These are phyloP conservation scores for Paradoxurus hermaphroditus DNA, from an alignment of 2,113 vertebrate species.

Conservation along the genomic window DNA sequence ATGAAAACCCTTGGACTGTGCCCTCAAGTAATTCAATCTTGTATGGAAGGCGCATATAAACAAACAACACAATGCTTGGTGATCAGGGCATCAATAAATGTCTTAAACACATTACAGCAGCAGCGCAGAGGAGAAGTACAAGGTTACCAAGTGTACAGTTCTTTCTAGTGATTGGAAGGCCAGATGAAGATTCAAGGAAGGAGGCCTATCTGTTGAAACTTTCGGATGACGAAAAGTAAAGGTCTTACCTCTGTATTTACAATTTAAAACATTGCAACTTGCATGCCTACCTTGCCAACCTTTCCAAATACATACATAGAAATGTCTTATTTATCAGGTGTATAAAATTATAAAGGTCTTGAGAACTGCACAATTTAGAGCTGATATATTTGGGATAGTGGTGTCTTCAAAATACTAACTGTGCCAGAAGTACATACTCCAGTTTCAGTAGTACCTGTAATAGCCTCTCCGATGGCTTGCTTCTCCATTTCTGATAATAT, in stretches of 20 bases:
- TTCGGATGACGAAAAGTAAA: neutral
- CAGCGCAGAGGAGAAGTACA: neutral
- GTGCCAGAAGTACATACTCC: slow-evolving; percentile 55
- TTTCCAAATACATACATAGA: neutral
- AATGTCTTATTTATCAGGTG: slow-evolving; percentile 48
- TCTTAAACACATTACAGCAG: neutral
- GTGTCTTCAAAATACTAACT: slow-evolving; percentile 48
- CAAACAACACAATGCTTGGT: neutral
- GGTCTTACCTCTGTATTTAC: neutral
- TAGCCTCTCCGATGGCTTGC: slow-evolving; percentile 59
- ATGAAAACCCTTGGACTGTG: neutral
- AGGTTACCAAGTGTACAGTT: neutral
- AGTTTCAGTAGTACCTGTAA: slow-evolving; percentile 70
- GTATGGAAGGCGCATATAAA: neutral
- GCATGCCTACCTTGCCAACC: neutral
- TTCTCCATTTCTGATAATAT: slow-evolving; percentile 81
- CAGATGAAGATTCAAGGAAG: neutral
- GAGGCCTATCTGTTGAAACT: neutral
- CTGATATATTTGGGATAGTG: slow-evolving; percentile 50
- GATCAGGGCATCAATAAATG: neutral
- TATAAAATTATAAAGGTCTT: slow-evolving; percentile 16
- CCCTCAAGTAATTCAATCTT: neutral
- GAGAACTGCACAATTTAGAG: slow-evolving; percentile 50
- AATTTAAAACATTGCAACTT: neutral
- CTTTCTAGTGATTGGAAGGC: neutral